These are phyloP conservation scores for Troides helena DNA, from an alignment of 2,888 invertebrate species.

Conservation along the genomic window DNA sequence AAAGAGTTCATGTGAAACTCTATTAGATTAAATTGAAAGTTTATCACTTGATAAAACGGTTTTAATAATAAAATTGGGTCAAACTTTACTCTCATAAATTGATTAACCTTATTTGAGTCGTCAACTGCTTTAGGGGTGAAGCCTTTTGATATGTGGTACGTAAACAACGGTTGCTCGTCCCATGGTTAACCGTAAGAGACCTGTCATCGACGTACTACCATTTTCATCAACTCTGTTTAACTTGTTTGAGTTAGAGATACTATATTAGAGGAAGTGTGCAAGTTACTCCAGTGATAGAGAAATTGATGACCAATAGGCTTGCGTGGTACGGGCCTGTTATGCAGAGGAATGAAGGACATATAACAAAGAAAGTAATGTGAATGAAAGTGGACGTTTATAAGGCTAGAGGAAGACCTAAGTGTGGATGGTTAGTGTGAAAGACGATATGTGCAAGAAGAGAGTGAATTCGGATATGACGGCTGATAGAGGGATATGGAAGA, in stretches of 20 bases:
- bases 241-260: background rate
- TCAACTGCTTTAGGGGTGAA: conserved; percentile 8
- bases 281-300: too few species aligned
- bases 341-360: too few species aligned
- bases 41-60: background rate
- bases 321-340: too few species aligned
- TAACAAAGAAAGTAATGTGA: too few species aligned
- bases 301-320: too few species aligned
- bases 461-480: too few species aligned
- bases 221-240: background rate
- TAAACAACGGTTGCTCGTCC: conserved; percentile 19
- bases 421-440: too few species aligned
- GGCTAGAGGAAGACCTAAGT: too few species aligned
- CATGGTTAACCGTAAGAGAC: conserved; percentile 9
- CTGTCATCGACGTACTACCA: conserved; percentile 9
- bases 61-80: conserved; percentile 14
- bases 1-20: background rate
- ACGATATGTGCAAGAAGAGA: too few species aligned
- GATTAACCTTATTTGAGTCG: conserved; percentile 18
- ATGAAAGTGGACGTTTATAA: too few species aligned
- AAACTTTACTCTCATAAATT: conserved; percentile 25
- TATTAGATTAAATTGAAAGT: background rate
- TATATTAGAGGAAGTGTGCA: background rate
- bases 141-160: conserved; percentile 22
- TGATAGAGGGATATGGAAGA: too few species aligned